phyloP scores from a whole-genome alignment of 2,888 invertebrate genomes.

The Melipona bicolor region DNA sequence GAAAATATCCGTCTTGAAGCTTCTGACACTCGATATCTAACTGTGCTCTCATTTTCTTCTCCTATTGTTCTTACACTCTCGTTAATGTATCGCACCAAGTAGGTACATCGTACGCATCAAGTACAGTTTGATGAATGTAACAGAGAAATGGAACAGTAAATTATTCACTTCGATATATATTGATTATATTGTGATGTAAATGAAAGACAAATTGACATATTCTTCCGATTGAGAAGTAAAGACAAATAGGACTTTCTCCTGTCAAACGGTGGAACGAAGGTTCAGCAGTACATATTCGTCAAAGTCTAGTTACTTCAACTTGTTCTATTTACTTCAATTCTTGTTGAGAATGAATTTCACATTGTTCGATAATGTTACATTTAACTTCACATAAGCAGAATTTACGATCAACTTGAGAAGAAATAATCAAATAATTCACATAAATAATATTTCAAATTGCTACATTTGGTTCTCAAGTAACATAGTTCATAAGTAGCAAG shows the following conservation, averaged over 20 bases:
- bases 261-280: slow-evolving; percentile 10
- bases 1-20: background rate
- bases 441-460: background rate
- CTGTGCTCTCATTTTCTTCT: background rate
- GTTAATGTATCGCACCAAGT: no score
- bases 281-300: slow-evolving; percentile 11
- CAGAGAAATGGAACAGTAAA: background rate
- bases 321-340: no score
- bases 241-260: slow-evolving; percentile 23
- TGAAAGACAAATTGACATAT: background rate
- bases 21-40: background rate
- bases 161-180: background rate
- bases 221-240: slow-evolving; percentile 3
- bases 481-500: no score
- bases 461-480: no score
- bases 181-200: background rate
- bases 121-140: background rate
- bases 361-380: background rate
- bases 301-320: slow-evolving; percentile 20
- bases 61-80: background rate
- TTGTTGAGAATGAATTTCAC: no score
- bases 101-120: no score
- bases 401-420: background rate
- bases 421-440: background rate
- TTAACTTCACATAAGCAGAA: background rate